phyloP scores from a whole-genome alignment of 2,113 vertebrate species.

The Heteronetta atricapilla region DNA sequence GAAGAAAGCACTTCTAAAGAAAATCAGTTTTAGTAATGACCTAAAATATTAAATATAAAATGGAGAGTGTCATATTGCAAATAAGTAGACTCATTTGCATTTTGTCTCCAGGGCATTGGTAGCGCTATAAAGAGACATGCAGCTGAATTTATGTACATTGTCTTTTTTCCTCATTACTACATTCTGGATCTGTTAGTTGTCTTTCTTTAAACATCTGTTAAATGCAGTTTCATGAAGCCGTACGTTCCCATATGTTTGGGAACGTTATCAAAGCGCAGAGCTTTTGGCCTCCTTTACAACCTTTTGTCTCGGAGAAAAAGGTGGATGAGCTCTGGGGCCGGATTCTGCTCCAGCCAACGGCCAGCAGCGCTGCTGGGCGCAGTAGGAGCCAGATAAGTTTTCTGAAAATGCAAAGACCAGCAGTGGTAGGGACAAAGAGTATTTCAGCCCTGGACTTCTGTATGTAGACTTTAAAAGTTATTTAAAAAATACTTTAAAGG shows the following conservation, averaged over 20 bases:
- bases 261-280: conserved; percentile 73
- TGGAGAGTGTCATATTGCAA: conserved; percentile 63
- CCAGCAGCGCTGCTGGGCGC: background rate
- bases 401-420: background rate
- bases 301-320: conserved; percentile 67
- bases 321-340: background rate
- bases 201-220: conserved; percentile 82
- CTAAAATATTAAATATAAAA: conserved; percentile 72
- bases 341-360: background rate
- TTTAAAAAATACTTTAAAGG: background rate
- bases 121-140: conserved; percentile 54
- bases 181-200: conserved; percentile 79
- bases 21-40: conserved; percentile 61
- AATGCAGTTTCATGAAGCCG: conserved; percentile 71
- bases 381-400: background rate
- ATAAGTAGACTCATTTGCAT: conserved; percentile 70
- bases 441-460: background rate
- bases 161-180: conserved; percentile 72
- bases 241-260: conserved; percentile 80
- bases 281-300: conserved; percentile 69
- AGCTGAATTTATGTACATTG: conserved; percentile 67
- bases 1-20: conserved; percentile 66
- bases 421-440: background rate
- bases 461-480: background rate
- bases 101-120: conserved; percentile 63